Base-by-base conservation (phyloP, 2,797 vertebrate genomes). In the Ctenosaura bakeri region DNA sequence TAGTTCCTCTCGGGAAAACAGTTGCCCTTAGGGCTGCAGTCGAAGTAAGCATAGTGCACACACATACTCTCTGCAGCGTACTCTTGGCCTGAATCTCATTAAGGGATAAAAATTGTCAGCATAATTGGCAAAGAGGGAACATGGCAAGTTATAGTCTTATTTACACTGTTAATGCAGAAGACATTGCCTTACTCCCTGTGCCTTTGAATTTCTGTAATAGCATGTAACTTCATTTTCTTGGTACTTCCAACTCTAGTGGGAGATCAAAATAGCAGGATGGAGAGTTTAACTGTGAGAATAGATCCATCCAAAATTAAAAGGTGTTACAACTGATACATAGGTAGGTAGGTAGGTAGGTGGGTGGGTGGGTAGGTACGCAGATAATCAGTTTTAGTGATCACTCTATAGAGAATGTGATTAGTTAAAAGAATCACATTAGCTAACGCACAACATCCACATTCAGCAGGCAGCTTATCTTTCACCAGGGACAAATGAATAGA, bases 11-110 rank as follows among this genome's bases (percentile, higher is more conserved):
- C 87, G 91, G 90, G 91, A 95, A 64, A 69, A 54, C 74, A 73
- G 42, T 62, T 90, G 73, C 92, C 91, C 91, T 83, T 80, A 87
- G 89, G 92, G 89, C 87, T 90, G 89, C 20, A 88, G 71, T 89
- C 35, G 87, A 91, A 74, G 92, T 90, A 92, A 96, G 90, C 32
- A 94, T 90, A 93, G 77, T 50, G 54, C 84, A 38, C 29, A 84
- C 81, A 88, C 74, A 86, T 42, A 13, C 35, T 85, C 14, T 90
- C 59, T 38, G 91, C 91, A 80, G 90, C 54, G n/a, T 88, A 89
- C 66, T 86, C 32, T 89, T 88, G 84, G 87, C 93, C 35, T 79
- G 42, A 64, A 35, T 80, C 86, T 95, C 89, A 92, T 95, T 96
- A 95, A 90, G 56, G 78, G 83, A 90, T 32, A 32, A 90, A 93